Base-by-base conservation (phyloP, 2,113 vertebrate species). In the Danionella cerebrum region DNA sequence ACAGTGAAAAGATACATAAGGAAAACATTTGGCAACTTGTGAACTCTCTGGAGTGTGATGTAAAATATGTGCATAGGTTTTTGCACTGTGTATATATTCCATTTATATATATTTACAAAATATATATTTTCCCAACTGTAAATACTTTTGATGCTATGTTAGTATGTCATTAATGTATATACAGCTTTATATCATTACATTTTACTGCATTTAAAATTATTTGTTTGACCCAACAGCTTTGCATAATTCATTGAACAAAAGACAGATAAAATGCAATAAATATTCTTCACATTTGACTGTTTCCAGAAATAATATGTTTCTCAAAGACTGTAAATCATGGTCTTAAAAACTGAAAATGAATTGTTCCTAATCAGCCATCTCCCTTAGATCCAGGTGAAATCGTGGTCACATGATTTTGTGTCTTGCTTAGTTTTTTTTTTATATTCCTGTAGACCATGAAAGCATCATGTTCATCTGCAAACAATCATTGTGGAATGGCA, bases 61-160 rank as follows among this genome's bases (percentile, higher is more conserved):
- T 76, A 76, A 75, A 88, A 82, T 87, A 81, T 85, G 89, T 86
- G 86, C 86, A 85, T 87, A 88, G 83, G 77, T 69, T 89, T 91
- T 91, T 91, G 89, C 86, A 92, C 88, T 89, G 83, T 89, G 85
- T 93, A 89, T 90, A 91, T 90, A 93, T 79, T 73, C n/a, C n/a
- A n/a, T n/a, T n/a, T n/a, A n/a, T n/a, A n/a, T n/a, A n/a, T n/a
- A n/a, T 85, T 89, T 88, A 89, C 88, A 89, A 91, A 89, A 88
- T 87, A 84, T 33, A 33, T 89, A 85, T 83, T 81, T 77, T 73
- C 80, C 79, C 82, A 84, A 82, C 89, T 93, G 89, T 91, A 90
- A 90, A 93, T 88, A 92, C 86, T 88, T 85, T 88, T 87, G 75
- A 82, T 83, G 78, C 84, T 50, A 29, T 54, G 50, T 73, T 59